phyloP scores from a whole-genome alignment of 2,888 invertebrate genomes.

The Ochlodes sylvanus region DNA sequence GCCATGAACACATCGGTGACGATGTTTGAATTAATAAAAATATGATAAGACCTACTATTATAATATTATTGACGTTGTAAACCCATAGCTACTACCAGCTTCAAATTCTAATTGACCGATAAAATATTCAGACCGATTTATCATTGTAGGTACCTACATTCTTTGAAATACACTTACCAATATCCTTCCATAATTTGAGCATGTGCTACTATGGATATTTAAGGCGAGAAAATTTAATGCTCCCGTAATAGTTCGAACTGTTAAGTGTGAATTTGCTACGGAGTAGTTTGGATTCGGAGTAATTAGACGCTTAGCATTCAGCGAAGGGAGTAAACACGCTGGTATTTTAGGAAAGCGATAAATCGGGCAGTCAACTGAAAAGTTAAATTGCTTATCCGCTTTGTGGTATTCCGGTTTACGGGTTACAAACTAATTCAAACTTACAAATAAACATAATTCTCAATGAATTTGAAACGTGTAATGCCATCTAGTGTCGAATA shows the following conservation, averaged over 20 bases:
- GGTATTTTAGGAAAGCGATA: constrained; percentile 61
- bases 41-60: too few species aligned
- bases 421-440: constrained; percentile 42
- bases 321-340: constrained; percentile 54
- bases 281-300: constrained; percentile 46
- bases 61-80: too few species aligned
- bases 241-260: constrained; percentile 16
- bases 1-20: too few species aligned
- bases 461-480: constrained; percentile 12
- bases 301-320: constrained; percentile 52
- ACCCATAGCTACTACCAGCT: too few species aligned
- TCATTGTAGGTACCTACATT: too few species aligned
- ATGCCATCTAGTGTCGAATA: constrained; percentile 57
- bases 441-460: constrained; percentile 22
- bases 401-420: constrained; percentile 42
- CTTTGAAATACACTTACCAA: too few species aligned
- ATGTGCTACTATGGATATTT: not conserved
- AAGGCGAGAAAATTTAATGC: constrained; percentile 34
- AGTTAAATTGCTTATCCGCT: constrained; percentile 51
- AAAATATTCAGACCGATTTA: too few species aligned
- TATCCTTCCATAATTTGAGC: too few species aligned
- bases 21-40: too few species aligned
- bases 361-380: constrained; percentile 62
- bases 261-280: constrained; percentile 20
- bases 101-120: too few species aligned